Evolutionary conservation across 2,888 invertebrate species (phyloP).

Genomic region (Andrena chrysosceles): DNA sequence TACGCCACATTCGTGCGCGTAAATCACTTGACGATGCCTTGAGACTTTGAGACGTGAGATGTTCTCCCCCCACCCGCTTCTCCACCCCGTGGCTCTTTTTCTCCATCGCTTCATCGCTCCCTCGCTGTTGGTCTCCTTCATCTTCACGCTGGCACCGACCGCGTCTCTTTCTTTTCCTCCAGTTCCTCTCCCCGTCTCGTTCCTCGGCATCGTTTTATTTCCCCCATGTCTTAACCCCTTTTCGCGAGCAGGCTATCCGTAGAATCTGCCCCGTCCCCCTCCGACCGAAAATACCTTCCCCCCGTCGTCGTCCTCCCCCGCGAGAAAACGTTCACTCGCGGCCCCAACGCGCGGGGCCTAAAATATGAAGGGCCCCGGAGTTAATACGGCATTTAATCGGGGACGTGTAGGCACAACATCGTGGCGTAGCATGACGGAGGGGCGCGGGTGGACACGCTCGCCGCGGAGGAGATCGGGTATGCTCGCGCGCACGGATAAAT

Average conservation of each 20-base stretch:
- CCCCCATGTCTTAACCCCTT: constrained; percentile 72
- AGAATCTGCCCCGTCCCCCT: constrained; percentile 29
- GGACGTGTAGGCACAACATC: constrained; percentile 79
- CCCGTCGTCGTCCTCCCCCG: constrained; percentile 10
- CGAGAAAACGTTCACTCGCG: constrained; percentile 28
- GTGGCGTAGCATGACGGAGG: constrained; percentile 73
- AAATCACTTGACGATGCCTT: constrained; percentile 80
- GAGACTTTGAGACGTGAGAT: constrained; percentile 70
- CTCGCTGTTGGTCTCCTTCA: constrained; percentile 9
- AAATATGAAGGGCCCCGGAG: constrained; percentile 77
- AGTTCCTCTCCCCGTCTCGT: constrained; percentile 31
- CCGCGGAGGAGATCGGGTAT: constrained; percentile 28
- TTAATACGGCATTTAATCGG: constrained; percentile 82
- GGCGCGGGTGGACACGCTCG: constrained; percentile 55
- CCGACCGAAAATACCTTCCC: constrained; percentile 25
- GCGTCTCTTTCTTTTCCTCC: constrained; percentile 28
- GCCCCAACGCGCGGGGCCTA: constrained; percentile 57
- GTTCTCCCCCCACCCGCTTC: constrained; percentile 26
- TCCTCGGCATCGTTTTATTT: constrained; percentile 64
- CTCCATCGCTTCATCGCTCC: constrained; percentile 23
- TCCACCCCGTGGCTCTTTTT: constrained; percentile 22
- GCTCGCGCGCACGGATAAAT: constrained; percentile 38
- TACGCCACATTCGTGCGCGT: constrained; percentile 81
- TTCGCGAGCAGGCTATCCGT: constrained; percentile 61
- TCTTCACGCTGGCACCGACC: constrained; percentile 27